Evolutionary conservation across 2,888 invertebrate genomes (phyloP).

Genomic region (Drosophila picticornis): DNA sequence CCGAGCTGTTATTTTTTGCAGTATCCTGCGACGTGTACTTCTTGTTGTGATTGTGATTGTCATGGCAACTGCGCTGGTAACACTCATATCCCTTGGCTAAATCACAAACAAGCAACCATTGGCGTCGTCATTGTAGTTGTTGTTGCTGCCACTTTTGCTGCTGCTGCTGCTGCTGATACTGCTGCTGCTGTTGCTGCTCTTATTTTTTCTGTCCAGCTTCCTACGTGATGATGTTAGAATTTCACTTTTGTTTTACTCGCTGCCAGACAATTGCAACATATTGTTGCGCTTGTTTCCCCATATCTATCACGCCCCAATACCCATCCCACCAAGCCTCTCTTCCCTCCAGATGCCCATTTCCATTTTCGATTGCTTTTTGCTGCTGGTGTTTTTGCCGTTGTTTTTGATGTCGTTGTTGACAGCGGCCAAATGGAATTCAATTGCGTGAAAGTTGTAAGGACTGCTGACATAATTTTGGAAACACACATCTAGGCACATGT

Average conservation of each 20-base stretch:
- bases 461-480: slow-evolving; percentile 1
- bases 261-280: slow-evolving; percentile 69
- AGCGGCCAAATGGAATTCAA: slow-evolving; percentile 55
- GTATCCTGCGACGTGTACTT: slow-evolving; percentile 45
- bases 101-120: slow-evolving; percentile 52
- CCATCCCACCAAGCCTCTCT: background rate
- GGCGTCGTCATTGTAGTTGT: slow-evolving; percentile 11
- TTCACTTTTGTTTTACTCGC: slow-evolving; percentile 64
- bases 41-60: slow-evolving; percentile 70
- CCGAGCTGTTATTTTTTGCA: slow-evolving; percentile 39
- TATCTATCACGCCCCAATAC: slow-evolving; percentile 9
- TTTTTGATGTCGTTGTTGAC: slow-evolving; percentile 53
- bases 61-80: slow-evolving; percentile 67
- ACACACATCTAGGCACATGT: background rate
- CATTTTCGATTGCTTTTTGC: slow-evolving; percentile 54
- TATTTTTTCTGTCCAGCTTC: slow-evolving; percentile 23
- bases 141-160: slow-evolving; percentile 21
- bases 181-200: slow-evolving; percentile 14
- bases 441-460: slow-evolving; percentile 31
- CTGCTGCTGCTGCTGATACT: slow-evolving; percentile 9
- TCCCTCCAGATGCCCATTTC: slow-evolving; percentile 41
- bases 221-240: slow-evolving; percentile 69
- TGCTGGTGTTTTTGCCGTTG: slow-evolving; percentile 15
- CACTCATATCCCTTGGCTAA: slow-evolving; percentile 55
- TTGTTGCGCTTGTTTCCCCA: slow-evolving; percentile 58